These are phyloP conservation scores for Synergus umbraculus DNA, from an alignment of 2,888 invertebrate genomes.

Conservation along the genomic window DNA sequence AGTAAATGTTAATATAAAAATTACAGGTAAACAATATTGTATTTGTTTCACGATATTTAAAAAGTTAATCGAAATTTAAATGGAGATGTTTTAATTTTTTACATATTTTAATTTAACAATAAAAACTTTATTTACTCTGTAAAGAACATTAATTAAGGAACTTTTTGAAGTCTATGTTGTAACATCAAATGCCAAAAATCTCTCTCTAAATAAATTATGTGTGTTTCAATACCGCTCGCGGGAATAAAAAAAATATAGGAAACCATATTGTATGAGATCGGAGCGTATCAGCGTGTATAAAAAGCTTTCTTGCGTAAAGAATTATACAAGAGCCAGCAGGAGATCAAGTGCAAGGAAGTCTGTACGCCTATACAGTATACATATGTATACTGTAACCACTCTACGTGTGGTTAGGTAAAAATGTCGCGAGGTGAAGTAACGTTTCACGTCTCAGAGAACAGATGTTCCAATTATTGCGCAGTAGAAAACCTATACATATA, in stretches of 20 bases:
- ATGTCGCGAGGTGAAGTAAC: slow-evolving; percentile 19
- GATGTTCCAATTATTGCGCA: slow-evolving; percentile 21
- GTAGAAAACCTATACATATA: neutral
- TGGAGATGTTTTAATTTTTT: too few relatives aligned
- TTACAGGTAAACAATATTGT: too few relatives aligned
- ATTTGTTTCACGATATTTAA: too few relatives aligned
- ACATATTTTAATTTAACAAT: too few relatives aligned
- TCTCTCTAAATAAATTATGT: too few relatives aligned
- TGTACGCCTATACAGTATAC: neutral
- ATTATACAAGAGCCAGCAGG: slow-evolving; percentile 7
- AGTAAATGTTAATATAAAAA: too few relatives aligned
- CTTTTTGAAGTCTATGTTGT: too few relatives aligned
- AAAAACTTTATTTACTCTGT: too few relatives aligned
- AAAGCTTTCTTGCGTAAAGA: slow-evolving; percentile 10
- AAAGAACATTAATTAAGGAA: too few relatives aligned
- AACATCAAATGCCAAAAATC: too few relatives aligned
- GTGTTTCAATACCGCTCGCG: too few relatives aligned
- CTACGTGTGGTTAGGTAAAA: slow-evolving; percentile 18
- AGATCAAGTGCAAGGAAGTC: slow-evolving; percentile 35
- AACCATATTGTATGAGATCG: neutral
- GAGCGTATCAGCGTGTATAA: neutral
- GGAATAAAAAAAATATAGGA: neutral
- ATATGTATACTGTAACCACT: neutral
- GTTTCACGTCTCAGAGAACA: slow-evolving; percentile 26
- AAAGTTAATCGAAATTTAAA: too few relatives aligned